Conservation (phyloP, 2,888 invertebrate genomes). For the Dynastes grantii region DNA sequence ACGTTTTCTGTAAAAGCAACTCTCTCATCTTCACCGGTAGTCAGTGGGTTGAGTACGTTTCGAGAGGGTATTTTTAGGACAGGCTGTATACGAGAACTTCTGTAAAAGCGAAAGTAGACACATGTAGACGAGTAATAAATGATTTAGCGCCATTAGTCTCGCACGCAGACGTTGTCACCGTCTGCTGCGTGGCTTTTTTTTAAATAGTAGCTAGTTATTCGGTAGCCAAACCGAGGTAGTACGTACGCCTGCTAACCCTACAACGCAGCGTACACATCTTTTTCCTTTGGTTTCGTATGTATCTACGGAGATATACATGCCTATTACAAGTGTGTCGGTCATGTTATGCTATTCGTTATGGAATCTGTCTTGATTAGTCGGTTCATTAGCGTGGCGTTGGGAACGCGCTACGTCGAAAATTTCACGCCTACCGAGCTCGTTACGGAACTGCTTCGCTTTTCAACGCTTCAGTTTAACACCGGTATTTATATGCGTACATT, state of each 20-base stretch:
- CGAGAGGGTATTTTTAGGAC: constrained; percentile 2
- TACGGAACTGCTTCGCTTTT: constrained; percentile 2
- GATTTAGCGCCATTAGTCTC: constrained; percentile 42
- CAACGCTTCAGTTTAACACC: neutral
- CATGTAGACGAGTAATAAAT: constrained; percentile 35
- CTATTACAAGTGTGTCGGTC: constrained; percentile 21
- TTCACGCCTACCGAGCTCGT: constrained; percentile 21
- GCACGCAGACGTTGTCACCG: constrained; percentile 7
- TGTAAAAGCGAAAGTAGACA: constrained; percentile 15
- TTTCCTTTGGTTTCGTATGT: neutral
- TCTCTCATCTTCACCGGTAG: neutral
- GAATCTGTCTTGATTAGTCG: constrained; percentile 43
- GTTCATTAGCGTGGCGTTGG: constrained; percentile 33
- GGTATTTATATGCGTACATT: neutral
- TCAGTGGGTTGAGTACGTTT: neutral
- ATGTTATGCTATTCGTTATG: constrained; percentile 34
- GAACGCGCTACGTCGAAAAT: constrained; percentile 29
- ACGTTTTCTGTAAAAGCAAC: constrained; percentile 35
- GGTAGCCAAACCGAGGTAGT: neutral
- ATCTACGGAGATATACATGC: constrained; percentile 9
- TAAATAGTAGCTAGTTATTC: constrained; percentile 31
- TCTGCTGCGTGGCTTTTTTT: constrained; percentile 2
- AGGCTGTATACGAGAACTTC: neutral
- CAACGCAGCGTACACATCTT: neutral
- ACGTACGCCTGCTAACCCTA: constrained; percentile 21